Evolutionary conservation across 1,140 invertebrate genomes (phyloP), one percentile per base, ranked within the genome.

Genomic region (Drosophila carrolli): DNA sequence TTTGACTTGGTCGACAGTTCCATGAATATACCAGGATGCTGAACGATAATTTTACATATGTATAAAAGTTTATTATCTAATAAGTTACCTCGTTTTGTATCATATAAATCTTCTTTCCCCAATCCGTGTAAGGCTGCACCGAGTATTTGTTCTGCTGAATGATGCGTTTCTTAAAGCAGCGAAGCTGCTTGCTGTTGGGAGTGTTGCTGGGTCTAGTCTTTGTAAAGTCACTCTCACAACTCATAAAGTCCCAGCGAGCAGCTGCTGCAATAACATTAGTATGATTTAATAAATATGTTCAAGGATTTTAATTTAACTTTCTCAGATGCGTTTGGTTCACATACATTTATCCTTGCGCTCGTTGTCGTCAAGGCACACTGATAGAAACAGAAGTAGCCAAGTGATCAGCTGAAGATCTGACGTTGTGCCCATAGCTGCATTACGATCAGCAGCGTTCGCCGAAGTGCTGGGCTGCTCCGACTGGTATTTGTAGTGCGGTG

Each of bases 191-290:
- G 29, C 86, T 88, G 14, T 81, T 81, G 14, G 78, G 76, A 3
- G 78, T 59, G 40, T 86, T 76, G 44, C 72, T 91, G 23, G 86
- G 65, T 5, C 91, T 83, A 1, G 91, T 66, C n/a, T 94, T 92
- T 8, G 91, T 89, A 9, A 92, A 90, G 59, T 92, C 94, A 11
- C 94, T 93, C 91, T 95, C 95, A 55, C 95, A 96, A 75, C 96
- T 96, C 79, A 97, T 95, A 92, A 97, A 97, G 90, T 97, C 96
- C 96, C 96, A 97, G 54, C 96, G 93, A 8, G 94, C 94, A 5
- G 93, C 86, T 67, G 93, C 93, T 93, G 74, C 16, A 82, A 67
- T 11, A 6, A 23, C 2, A 13, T 62, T 13, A 23, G 7, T 41
- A 41, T 40, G 11, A 40, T 13, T 40, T n/a, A 40, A 40, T 32